Percentiles rank a stretch among this genome's conserved stretches.
Evolutionary conservation across 1,140 invertebrate species (phyloP).

Genomic region (Tetramorium alpestre): DNA sequence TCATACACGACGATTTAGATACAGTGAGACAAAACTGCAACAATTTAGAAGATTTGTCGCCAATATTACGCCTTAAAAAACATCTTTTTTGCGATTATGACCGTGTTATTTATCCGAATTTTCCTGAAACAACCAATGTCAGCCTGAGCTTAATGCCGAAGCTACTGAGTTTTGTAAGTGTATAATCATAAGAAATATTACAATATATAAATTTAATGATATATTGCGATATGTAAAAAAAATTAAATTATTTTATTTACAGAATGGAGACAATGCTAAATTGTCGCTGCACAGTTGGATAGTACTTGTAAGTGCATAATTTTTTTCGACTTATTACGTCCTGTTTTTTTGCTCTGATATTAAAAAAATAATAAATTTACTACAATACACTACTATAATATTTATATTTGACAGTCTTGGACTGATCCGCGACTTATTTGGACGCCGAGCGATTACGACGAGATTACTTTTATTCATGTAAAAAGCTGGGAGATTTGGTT

Average conservation of each 20-base stretch:
- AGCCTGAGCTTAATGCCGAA: constrained; percentile 84
- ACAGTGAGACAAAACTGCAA: constrained; percentile 71
- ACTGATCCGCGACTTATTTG: constrained; percentile 84
- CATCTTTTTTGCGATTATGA: constrained; percentile 86
- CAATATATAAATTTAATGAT: not conserved
- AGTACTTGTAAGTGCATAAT: constrained; percentile 72
- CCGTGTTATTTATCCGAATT: constrained; percentile 81
- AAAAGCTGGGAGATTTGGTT: constrained; percentile 83
- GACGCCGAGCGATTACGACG: constrained; percentile 83
- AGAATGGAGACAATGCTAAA: constrained; percentile 71
- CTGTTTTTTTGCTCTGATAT: not conserved
- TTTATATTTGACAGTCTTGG: constrained; percentile 80
- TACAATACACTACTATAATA: not conserved
- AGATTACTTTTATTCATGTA: constrained; percentile 79
- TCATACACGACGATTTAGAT: not conserved
- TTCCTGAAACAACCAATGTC: constrained; percentile 76
- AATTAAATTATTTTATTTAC: constrained; percentile 25
- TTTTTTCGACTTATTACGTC: not conserved
- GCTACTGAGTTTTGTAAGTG: constrained; percentile 86
- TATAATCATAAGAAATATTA: not conserved
- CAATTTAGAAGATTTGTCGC: constrained; percentile 61
- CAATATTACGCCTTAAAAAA: constrained; percentile 78
- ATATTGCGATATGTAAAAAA: not conserved
- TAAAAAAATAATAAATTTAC: not conserved
- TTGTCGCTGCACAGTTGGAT: constrained; percentile 78